Conservation (phyloP, 2,797 vertebrate species). For the Heterohyrax brucei region DNA sequence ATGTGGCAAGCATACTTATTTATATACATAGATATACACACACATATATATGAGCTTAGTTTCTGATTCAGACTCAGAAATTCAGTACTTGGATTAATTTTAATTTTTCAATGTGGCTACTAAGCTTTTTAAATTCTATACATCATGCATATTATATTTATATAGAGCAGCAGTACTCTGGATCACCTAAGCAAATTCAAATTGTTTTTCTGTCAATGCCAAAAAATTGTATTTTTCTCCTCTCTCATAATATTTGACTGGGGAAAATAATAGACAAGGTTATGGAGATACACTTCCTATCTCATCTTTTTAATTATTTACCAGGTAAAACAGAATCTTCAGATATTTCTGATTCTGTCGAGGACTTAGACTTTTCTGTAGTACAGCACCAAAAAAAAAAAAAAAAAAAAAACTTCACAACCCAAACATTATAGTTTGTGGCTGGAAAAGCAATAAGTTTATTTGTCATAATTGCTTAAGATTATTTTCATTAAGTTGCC, state of each 20-base stretch:
- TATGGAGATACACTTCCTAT: background rate
- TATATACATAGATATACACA: too few relatives aligned
- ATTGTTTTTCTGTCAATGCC: background rate
- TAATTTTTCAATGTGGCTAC: background rate
- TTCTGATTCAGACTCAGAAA: background rate
- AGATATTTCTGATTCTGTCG: background rate
- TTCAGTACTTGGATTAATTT: constrained; percentile 38
- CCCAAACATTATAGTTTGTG: background rate
- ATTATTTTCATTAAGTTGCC: background rate
- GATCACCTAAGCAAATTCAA: background rate
- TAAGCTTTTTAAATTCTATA: background rate
- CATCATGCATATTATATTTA: background rate
- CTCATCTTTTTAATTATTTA: background rate
- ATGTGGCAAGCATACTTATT: background rate
- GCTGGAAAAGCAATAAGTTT: background rate
- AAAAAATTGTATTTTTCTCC: background rate
- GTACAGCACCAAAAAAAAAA: background rate
- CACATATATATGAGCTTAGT: background rate
- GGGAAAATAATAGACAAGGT: background rate
- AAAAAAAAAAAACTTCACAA: background rate
- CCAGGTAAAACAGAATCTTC: background rate
- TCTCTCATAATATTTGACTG: constrained; percentile 18
- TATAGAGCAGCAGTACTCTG: background rate
- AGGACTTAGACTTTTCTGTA: background rate
- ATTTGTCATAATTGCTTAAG: background rate